These are phyloP conservation scores for Macropis europaea DNA, from an alignment of 2,888 invertebrate genomes.

Conservation along the genomic window DNA sequence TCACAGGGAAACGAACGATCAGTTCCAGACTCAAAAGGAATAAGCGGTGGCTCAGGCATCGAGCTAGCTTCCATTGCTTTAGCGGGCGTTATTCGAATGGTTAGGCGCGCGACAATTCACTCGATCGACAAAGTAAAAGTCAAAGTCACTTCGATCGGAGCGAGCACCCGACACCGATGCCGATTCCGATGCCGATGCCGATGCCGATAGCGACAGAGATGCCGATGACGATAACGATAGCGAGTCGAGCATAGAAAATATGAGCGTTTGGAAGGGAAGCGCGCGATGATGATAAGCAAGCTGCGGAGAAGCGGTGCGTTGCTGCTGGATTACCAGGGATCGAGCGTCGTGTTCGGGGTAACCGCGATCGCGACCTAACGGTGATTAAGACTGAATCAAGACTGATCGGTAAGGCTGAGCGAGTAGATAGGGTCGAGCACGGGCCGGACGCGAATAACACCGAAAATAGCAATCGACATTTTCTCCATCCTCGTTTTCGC, in stretches of 20 bases:
- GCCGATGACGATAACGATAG: no score
- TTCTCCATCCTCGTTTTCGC: conserved; percentile 65
- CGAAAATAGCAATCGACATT: conserved; percentile 78
- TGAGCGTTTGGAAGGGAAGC: no score
- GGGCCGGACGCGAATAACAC: conserved; percentile 72
- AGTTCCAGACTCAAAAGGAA: neutral
- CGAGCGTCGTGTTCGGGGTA: neutral
- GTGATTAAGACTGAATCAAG: conserved; percentile 56
- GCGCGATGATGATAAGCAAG: no score
- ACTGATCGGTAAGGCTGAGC: conserved; percentile 49
- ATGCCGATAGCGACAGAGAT: no score
- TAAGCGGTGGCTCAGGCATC: neutral
- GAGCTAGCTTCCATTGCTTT: neutral
- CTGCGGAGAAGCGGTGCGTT: no score
- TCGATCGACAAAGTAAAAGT: no score
- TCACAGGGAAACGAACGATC: conserved; percentile 16
- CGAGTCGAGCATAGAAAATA: no score
- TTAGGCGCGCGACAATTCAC: no score
- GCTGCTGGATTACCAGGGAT: conserved; percentile 34
- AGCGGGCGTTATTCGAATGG: neutral
- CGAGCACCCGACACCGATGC: neutral
- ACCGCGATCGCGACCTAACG: conserved; percentile 46
- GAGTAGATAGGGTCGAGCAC: conserved; percentile 18
- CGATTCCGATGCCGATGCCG: no score
- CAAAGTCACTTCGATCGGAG: neutral